Percentiles rank a stretch among this genome's conserved stretches.
phyloP scores from a whole-genome alignment of 2,888 invertebrate genomes.

The Petrophora chlorosata region DNA sequence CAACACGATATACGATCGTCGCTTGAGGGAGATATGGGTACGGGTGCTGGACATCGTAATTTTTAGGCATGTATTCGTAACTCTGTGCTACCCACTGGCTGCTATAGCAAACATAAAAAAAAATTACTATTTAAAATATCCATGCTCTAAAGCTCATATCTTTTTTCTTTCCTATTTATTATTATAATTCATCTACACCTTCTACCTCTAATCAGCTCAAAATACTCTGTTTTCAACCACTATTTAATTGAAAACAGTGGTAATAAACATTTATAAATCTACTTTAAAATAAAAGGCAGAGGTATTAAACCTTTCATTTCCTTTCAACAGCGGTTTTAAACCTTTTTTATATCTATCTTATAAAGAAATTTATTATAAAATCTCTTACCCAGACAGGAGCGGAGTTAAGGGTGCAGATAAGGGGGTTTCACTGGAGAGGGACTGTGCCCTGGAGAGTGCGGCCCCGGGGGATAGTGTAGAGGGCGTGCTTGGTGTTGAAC shows the following conservation, averaged over 20 bases:
- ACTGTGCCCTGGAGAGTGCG: constrained; percentile 74
- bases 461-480: constrained; percentile 85
- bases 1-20: too few species aligned
- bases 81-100: too few species aligned
- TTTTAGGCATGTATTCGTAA: too few species aligned
- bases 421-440: constrained; percentile 78
- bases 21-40: too few species aligned
- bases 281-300: constrained; percentile 10
- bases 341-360: background rate
- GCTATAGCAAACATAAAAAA: too few species aligned
- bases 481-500: constrained; percentile 83
- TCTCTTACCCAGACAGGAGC: constrained; percentile 72
- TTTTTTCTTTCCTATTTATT: too few species aligned
- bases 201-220: too few species aligned
- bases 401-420: constrained; percentile 70
- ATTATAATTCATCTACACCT: too few species aligned
- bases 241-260: background rate
- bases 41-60: too few species aligned
- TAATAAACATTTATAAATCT: background rate
- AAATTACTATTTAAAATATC: background rate
- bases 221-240: background rate
- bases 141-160: too few species aligned
- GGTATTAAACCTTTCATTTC: constrained; percentile 3
- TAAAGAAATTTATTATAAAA: background rate
- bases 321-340: constrained; percentile 3